Evolutionary conservation across 1,140 invertebrate genomes (phyloP), one percentile per base, ranked within the genome.

Genomic region (Campoletis sonorensis): DNA sequence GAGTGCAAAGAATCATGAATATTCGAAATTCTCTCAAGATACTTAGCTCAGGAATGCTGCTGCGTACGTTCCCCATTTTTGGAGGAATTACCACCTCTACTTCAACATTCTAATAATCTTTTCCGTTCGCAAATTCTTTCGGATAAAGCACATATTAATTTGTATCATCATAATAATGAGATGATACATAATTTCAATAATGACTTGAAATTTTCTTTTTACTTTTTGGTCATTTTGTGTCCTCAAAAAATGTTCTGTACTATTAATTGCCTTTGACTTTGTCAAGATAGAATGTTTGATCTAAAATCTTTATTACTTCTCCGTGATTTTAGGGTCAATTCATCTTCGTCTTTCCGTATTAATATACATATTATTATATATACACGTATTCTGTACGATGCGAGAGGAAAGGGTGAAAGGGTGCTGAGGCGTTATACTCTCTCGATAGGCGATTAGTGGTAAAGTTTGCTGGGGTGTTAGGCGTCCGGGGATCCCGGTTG

Each of bases 391-490:
- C 40, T 45, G 40, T 45, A 23, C 21, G 37, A 75, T 15, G 18
- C 1, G 45, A 30, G 49, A 4, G n/a, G 26, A 18, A 37, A 13
- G n/a, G 51, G 51, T 2, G 30, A 58, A 21, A 11, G 73, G 27
- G 54, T 10, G 51, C 23, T 45, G 37, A 72, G 37, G 70, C 70
- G 72, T 75, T 75, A 75, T 75, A 77, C 73, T 54, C 54, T 77
- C 73, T 61, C 51, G 54, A 77, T 77, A 77, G 73, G 73, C 73
- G 73, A 77, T 77, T 77, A 77, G 73, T 77, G 51, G 73, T 30
- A 77, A 77, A 77, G 51, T 77, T 77, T 77, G 73, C 49, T 54
- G 30, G 27, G 73, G 73, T 77, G 73, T 77, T 77, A 61, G 49
- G 61, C 51, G 73, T 30, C 54, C 51, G 13, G 21, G 49, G 73